Conservation (phyloP, 2,888 invertebrate genomes). For the Drosophila silvestris region DNA sequence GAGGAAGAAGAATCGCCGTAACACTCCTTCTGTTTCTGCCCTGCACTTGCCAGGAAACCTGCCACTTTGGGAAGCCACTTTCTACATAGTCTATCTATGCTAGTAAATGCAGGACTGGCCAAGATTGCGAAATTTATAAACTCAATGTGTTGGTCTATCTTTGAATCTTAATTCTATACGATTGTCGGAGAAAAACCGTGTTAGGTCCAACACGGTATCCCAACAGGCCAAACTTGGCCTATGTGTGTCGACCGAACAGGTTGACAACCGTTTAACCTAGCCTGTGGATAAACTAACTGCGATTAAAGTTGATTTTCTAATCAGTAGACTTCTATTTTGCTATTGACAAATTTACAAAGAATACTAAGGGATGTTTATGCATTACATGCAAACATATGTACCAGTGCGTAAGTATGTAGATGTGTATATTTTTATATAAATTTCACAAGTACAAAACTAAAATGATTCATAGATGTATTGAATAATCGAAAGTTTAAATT, state of each 20-base stretch:
- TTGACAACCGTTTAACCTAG: neutral
- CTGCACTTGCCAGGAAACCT: neutral
- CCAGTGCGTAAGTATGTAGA: neutral
- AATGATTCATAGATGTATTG: neutral
- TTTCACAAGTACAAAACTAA: neutral
- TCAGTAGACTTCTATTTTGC: neutral
- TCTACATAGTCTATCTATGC: neutral
- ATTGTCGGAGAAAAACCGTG: neutral
- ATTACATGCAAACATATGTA: neutral
- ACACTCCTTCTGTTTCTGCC: neutral
- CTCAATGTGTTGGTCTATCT: neutral
- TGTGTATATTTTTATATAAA: neutral
- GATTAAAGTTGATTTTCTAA: neutral
- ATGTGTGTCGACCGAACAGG: neutral
- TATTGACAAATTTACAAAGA: neutral
- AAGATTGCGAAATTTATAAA: neutral
- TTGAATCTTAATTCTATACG: neutral
- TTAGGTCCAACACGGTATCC: neutral
- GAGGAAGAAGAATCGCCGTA: neutral
- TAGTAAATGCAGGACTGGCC: neutral
- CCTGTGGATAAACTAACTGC: neutral
- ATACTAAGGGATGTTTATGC: slow-evolving; percentile 2
- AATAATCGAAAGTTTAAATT: neutral
- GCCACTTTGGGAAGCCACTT: neutral
- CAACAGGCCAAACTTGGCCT: neutral